phyloP scores from a whole-genome alignment of 2,797 vertebrate genomes.

The Bovichtus diacanthus region DNA sequence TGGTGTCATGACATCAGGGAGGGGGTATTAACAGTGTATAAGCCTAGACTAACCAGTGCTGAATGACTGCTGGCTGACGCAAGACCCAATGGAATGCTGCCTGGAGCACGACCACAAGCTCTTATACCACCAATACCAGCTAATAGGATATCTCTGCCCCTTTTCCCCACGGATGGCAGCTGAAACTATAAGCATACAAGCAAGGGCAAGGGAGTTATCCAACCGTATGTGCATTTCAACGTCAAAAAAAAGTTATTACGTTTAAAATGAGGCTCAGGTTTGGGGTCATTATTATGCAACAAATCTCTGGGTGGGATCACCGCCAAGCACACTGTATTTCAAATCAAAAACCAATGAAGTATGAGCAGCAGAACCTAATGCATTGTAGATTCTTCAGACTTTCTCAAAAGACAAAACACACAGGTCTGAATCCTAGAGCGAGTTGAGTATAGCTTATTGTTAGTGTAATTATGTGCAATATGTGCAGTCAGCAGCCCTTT shows the following conservation, averaged over 20 bases:
- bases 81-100: conserved; percentile 84
- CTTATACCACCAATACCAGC: conserved; percentile 64
- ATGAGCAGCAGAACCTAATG: conserved; percentile 1
- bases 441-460: conserved; percentile 60
- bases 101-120: conserved; percentile 70
- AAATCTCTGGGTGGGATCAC: not conserved
- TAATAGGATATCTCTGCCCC: conserved; percentile 57
- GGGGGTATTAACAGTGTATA: conserved; percentile 82
- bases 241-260: not conserved
- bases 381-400: not conserved
- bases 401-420: conserved; percentile 12
- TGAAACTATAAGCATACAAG: conserved; percentile 20
- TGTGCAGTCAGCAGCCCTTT: conserved; percentile 71
- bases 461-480: conserved; percentile 71
- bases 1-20: conserved; percentile 79
- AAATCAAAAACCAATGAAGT: not conserved
- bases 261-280: conserved; percentile 14
- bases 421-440: conserved; percentile 35
- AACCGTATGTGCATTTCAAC: not conserved
- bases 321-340: conserved; percentile 4
- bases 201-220: not conserved
- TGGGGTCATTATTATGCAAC: conserved; percentile 18
- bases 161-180: conserved; percentile 26
- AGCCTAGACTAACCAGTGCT: conserved; percentile 77
- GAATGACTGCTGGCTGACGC: conserved; percentile 83